Evolutionary conservation across 1,140 invertebrate genomes (phyloP), one percentile per base, ranked within the genome.

Genomic region (Aricia agestis): DNA sequence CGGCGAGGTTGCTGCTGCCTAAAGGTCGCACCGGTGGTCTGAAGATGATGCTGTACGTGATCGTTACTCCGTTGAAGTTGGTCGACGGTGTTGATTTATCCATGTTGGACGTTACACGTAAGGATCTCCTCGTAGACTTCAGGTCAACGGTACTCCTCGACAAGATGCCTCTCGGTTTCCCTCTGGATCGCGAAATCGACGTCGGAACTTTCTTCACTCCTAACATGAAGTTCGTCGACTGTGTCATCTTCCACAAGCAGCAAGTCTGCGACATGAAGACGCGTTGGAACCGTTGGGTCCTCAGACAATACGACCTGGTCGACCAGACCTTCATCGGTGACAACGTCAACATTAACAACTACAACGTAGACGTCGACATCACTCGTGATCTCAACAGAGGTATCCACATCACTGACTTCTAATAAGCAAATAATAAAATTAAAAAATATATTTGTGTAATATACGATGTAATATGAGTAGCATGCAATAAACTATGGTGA

Each of bases 141-240:
- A 85, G 89, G 72, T 90, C 84, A 15, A 86, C 86, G 63, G 83
- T 85, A 10, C 76, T 89, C 45, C 66, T 92, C 1, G 94, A 95
- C 76, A 92, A 90, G 57, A 93, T 92, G 77, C 92, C 95, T 59
- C 91, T 95, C 78, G 95, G 94, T 41, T 96, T 92, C 89, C 95
- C 95, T 66, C 93, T 96, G 76, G 95, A 96, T 78, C 93, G 94
- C 74, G 86, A 87, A 6, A 92, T 95, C 66, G 87, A 93, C 6
- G 75, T 92, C 41, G 73, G 83, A 17, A 82, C 86, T 72, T 93
- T 93, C 82, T 84, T 89, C 17, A 83, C 90, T 5, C 90, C 92
- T 1, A 95, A 95, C 80, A 93, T 94, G 85, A 87, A 92, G 72
- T 92, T 93, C 72, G 90, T 92, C 59, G 93, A 95, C 74, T 92